Base-by-base conservation (phyloP, 2,888 invertebrate species). In the Euplexia lucipara region DNA sequence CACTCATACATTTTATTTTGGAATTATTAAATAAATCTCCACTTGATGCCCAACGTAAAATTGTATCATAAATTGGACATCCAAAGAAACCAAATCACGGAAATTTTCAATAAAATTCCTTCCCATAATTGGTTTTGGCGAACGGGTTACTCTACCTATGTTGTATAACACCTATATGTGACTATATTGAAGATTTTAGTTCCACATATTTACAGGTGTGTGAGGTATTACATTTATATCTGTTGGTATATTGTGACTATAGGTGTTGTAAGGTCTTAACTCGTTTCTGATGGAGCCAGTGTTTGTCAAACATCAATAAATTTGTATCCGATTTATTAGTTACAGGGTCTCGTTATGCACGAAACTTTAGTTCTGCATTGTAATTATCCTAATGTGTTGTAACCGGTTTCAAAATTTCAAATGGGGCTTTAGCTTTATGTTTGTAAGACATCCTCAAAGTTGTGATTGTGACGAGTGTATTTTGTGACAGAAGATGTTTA, bases 271-370 rank as follows among this genome's bases (percentile, higher is more conserved):
- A 52, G n/a, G 22, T 52, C 52, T 18, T 41, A 68, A 52, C 60
- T 49, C 35, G 49, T 49, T 75, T 69, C 44, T 53, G 69, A 69
- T 75, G 52, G 51, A 47, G 32, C 37, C 70, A 75, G 57, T 45
- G 67, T 35, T 51, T 70, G 74, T 70, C 70, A 73, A 70, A 67
- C 26, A 72, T 42, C 16, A 37, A 68, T 59, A 1, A 22, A 7
- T 22, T 70, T 42, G 30, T 26, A 12, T 6, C 35, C 5, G 16
- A 18, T 30, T 37, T 35, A 9, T n/a, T 6, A n/a, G 35, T 69
- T 18, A 58, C 22, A 44, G n/a, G 42, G 3, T 35, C 9, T 14
- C 20, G 35, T 30, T 39, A 45, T 39, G 37, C 32, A 47, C 16
- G 34, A 41, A 35, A 48, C 26, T 26, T 26, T 47, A 47, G 14